These are phyloP conservation scores for Agrotis segetum DNA, from an alignment of 2,888 invertebrate species.

Conservation along the genomic window DNA sequence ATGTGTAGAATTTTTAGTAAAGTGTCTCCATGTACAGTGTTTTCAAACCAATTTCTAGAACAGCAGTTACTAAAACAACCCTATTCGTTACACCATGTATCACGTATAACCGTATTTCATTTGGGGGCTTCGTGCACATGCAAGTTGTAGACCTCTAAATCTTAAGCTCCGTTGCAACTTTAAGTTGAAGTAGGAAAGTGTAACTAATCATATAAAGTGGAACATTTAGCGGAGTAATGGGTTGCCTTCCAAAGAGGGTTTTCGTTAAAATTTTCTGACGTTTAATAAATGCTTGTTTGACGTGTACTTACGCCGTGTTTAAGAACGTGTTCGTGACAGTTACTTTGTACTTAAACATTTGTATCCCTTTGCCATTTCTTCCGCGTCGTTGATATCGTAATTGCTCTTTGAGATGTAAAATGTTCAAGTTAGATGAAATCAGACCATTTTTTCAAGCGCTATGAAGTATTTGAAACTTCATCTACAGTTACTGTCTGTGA, in stretches of 20 bases:
- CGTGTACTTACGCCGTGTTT: conserved; percentile 36
- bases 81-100: conserved; percentile 27
- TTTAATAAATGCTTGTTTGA: conserved; percentile 41
- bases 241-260: conserved; percentile 21
- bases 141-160: conserved; percentile 48
- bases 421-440: conserved; percentile 12
- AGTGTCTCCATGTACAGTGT: too few species aligned
- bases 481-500: neutral
- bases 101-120: conserved; percentile 45
- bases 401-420: conserved; percentile 22
- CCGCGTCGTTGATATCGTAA: conserved; percentile 32
- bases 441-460: neutral
- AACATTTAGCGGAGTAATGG: conserved; percentile 31
- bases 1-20: too few species aligned
- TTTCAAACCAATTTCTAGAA: neutral
- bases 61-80: conserved; percentile 7
- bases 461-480: neutral
- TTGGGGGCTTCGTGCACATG: conserved; percentile 44
- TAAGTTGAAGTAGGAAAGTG: conserved; percentile 38
- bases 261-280: conserved; percentile 19
- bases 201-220: conserved; percentile 60
- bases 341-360: conserved; percentile 41
- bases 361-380: conserved; percentile 32
- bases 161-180: conserved; percentile 54
- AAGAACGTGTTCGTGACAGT: conserved; percentile 37